phyloP scores from a whole-genome alignment of 2,797 vertebrate genomes.

The Sebastes paucispinis region DNA sequence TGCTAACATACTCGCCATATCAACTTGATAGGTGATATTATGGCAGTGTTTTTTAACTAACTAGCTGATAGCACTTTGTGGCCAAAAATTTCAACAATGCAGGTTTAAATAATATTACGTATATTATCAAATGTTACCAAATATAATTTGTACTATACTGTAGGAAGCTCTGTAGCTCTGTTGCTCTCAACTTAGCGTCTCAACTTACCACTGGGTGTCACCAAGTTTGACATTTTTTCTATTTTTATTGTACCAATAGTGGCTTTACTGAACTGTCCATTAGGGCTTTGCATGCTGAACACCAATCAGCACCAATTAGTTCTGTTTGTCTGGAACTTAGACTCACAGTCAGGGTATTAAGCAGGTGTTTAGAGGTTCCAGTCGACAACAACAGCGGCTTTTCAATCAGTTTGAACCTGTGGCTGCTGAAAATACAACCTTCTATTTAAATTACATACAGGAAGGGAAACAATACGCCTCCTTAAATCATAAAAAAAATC shows the following conservation, averaged over 20 bases:
- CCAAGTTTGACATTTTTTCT: not conserved
- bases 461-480: not conserved
- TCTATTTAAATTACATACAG: not conserved
- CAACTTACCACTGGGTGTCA: not conserved
- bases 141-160: no score
- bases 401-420: not conserved
- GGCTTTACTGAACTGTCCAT: not conserved
- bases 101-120: not conserved
- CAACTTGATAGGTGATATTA: no score
- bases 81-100: not conserved
- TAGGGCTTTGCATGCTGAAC: not conserved
- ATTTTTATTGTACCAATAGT: not conserved
- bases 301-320: not conserved
- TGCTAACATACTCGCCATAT: no score
- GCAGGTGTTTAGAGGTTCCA: not conserved
- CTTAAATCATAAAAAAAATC: not conserved
- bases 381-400: not conserved
- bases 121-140: no score
- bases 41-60: no score
- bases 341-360: not conserved
- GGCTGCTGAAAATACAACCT: not conserved
- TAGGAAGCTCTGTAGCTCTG: no score
- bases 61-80: no score
- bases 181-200: no score
- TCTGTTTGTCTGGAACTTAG: no score